Evolutionary conservation across 2,888 invertebrate species (phyloP).

Genomic region (Heliconius sara): DNA sequence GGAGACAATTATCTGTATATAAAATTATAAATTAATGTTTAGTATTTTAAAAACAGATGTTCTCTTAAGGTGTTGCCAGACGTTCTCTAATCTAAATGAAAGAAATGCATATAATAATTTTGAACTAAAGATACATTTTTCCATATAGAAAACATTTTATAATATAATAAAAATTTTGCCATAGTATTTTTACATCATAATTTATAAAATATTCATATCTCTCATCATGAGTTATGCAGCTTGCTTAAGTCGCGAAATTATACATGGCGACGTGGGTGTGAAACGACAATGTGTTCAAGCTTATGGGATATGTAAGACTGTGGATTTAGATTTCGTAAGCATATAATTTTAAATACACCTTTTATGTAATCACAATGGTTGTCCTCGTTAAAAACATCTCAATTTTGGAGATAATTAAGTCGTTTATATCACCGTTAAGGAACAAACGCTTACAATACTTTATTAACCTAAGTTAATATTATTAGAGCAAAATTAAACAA

Average conservation of each 20-base stretch:
- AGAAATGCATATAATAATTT: too few relatives aligned
- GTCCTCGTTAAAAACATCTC: constrained; percentile 19
- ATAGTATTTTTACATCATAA: background rate
- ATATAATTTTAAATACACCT: constrained; percentile 36
- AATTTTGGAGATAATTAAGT: constrained; percentile 17
- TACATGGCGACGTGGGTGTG: constrained; percentile 73
- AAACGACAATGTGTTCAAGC: constrained; percentile 77
- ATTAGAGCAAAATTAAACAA: background rate
- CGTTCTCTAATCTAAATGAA: too few relatives aligned
- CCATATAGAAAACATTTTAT: background rate
- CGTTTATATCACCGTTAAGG: constrained; percentile 10
- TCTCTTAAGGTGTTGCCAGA: too few relatives aligned
- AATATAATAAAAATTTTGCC: background rate
- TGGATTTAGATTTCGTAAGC: constrained; percentile 49
- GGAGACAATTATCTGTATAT: too few relatives aligned
- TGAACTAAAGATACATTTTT: too few relatives aligned
- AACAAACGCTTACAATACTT: background rate
- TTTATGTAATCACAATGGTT: constrained; percentile 35
- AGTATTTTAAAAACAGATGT: too few relatives aligned
- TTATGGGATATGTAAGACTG: constrained; percentile 58
- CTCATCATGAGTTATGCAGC: constrained; percentile 16
- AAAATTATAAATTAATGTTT: too few relatives aligned
- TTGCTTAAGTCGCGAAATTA: constrained; percentile 75
- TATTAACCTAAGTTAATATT: background rate
- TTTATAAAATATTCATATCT: constrained; percentile 9